Evolutionary conservation across 1,140 invertebrate species (phyloP), one percentile per base, ranked within the genome.

Genomic region (Drosophila serrata): DNA sequence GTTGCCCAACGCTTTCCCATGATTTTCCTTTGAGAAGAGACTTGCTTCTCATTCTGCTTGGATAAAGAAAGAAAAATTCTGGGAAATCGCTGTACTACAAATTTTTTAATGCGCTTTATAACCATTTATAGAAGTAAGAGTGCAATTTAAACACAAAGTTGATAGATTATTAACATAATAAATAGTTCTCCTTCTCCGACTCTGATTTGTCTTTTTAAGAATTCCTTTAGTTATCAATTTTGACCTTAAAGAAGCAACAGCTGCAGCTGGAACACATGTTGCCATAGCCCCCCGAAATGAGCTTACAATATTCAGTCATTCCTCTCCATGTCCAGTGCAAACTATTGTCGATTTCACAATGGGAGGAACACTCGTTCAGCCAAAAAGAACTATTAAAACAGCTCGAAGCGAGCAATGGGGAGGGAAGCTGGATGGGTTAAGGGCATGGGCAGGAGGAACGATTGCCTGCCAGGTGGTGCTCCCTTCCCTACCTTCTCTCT

Each of bases 381-480:
- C 46, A 33, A 49, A 77, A 70, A 77, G 60, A 55, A 62, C 73
- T 60, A 68, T 77, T 77, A 68, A 77, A 77, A 59, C 42, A 49
- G 40, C 74, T 22, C 17, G n/a, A n/a, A n/a, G n/a, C 22, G 27
- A 43, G 49, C 68, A 12, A 24, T 24, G 24, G 24, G n/a, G n/a
- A 3, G 29, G 31, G 11, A 4, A 15, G 27, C 19, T 33, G 22
- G 2, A 48, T 39, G 33, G 63, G 63, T n/a, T 35, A 31, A 31
- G 35, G 33, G 11, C 17, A 33, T 4, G 15, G 6, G 15, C 13
- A 15, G 11, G 13, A 24, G 11, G 31, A 12, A 13, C 22, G 60
- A 53, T 82, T 55, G 63, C 69, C 45, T 65, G 65, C 75, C 82
- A 86, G 75, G 84, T 86, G 79, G 82, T 40, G 40, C 27, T 5